Evolutionary conservation across 2,888 invertebrate genomes (phyloP).

Genomic region (Alloscopus bannaensis): DNA sequence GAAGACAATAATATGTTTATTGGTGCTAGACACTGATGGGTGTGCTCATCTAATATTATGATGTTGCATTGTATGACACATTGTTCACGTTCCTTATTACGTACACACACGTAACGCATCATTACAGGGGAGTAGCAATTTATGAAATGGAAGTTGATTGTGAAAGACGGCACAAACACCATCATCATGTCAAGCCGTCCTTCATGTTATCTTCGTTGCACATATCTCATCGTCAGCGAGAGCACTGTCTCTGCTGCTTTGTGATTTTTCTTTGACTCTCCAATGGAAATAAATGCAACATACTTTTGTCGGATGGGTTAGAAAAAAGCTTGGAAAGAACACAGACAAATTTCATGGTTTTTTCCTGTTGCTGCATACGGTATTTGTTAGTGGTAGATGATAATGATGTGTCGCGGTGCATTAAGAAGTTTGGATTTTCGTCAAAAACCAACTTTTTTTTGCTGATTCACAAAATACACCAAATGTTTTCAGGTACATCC

Average conservation of each 20-base stretch:
- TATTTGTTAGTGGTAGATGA: slow-evolving; percentile 4
- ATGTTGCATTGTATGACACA: no score
- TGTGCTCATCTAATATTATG: no score
- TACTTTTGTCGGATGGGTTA: slow-evolving; percentile 63
- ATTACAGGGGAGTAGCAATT: not conserved
- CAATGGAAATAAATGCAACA: slow-evolving; percentile 55
- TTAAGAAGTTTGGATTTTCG: not conserved
- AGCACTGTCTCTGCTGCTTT: no score
- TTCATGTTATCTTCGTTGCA: slow-evolving; percentile 39
- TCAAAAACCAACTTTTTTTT: slow-evolving; percentile 24
- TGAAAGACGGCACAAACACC: slow-evolving; percentile 18
- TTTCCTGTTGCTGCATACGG: not conserved
- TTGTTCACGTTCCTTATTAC: slow-evolving; percentile 19
- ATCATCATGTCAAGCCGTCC: slow-evolving; percentile 36
- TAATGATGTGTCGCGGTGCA: slow-evolving; percentile 14
- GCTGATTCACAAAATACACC: no score
- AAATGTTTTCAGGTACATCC: slow-evolving; percentile 67
- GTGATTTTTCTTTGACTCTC: slow-evolving; percentile 14
- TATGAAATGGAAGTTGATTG: slow-evolving; percentile 8
- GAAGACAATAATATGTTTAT: no score
- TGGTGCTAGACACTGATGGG: no score
- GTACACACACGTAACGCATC: not conserved
- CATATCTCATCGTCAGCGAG: no score
- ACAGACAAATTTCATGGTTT: slow-evolving; percentile 38
- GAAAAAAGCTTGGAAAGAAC: slow-evolving; percentile 47